Evolutionary conservation across 2,888 invertebrate species (phyloP), one percentile per base, ranked within the genome.

Genomic region (Acanthosepion lycidas): DNA sequence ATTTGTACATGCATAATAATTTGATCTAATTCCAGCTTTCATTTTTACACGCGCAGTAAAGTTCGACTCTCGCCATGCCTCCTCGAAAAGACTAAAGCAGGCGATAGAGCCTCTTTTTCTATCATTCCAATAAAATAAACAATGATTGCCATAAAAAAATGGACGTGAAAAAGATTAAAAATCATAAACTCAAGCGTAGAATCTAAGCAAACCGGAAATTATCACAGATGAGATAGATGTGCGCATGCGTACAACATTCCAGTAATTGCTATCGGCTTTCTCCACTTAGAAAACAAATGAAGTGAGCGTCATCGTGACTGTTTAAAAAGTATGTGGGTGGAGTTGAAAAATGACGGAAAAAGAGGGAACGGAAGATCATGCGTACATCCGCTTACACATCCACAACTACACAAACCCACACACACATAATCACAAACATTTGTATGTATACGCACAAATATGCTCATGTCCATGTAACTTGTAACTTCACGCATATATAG

Each of bases 161-260:
- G n/a, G 12, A 78, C 78, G 15, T 15, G 3, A 78, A 15, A 78
- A 78, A 12, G n/a, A 12, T 78, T n/a, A 2, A 20, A 33, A 78
- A 18, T 59, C 20, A 78, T 15, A 78, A 78, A 78, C n/a, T 12
- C 78, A 78, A 78, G 78, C n/a, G 78, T 33, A 33, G 15, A 78
- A 78, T 78, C 78, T 78, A 33, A 78, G n/a, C 78, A 78, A n/a
- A 78, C 78, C 78, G 78, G 78, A 78, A 78, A 78, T 78, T 78
- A 78, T 78, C n/a, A 33, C 78, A 78, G 33, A 33, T 78, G 78
- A 78, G 78, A 33, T 78, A 78, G 78, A 78, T 18, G 78, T 78
- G 33, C 78, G 78, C 78, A 78, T 78, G 78, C 78, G 78, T 18
- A n/a, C 8, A 20, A 33, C 12, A 78, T n/a, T n/a, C 33, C 78